Percentiles rank a stretch among this genome's conserved stretches.
Evolutionary conservation across 2,888 invertebrate genomes (phyloP).

Genomic region (Argyresthia goedartella): DNA sequence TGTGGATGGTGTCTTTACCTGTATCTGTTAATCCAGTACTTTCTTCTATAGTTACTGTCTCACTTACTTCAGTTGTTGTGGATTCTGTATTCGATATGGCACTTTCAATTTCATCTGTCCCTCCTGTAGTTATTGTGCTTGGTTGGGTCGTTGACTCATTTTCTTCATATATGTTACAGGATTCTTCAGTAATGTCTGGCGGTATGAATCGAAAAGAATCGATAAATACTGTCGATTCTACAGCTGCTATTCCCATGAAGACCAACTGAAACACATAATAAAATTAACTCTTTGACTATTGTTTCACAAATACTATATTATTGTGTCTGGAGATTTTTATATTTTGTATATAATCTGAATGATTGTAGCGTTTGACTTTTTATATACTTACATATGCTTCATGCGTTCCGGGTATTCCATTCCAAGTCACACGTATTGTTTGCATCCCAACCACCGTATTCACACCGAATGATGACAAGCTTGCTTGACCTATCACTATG

Average conservation of each 20-base stretch:
- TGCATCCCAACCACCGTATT: not conserved
- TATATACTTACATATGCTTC: not conserved
- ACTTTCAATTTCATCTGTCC: not conserved
- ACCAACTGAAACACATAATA: not conserved
- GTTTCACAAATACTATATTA: not conserved
- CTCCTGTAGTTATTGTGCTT: not conserved
- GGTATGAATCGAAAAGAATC: constrained; percentile 7
- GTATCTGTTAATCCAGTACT: not conserved
- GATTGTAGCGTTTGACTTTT: not conserved
- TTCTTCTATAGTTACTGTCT: not conserved
- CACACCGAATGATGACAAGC: not conserved
- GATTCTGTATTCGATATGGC: not conserved
- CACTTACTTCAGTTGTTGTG: not conserved
- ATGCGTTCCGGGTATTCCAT: not conserved
- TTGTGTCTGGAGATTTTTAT: not conserved
- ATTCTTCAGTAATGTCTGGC: not conserved
- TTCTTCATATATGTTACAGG: not conserved
- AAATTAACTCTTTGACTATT: too few species aligned
- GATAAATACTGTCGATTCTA: constrained; percentile 3
- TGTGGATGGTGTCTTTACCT: not conserved
- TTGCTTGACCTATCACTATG: not conserved
- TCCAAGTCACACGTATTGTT: not conserved
- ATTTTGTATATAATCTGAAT: too few species aligned
- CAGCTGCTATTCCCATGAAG: constrained; percentile 3
- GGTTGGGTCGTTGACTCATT: not conserved